These are phyloP conservation scores for Laodelphax striatellus DNA, from an alignment of 1,140 invertebrate genomes.

Conservation along the genomic window DNA sequence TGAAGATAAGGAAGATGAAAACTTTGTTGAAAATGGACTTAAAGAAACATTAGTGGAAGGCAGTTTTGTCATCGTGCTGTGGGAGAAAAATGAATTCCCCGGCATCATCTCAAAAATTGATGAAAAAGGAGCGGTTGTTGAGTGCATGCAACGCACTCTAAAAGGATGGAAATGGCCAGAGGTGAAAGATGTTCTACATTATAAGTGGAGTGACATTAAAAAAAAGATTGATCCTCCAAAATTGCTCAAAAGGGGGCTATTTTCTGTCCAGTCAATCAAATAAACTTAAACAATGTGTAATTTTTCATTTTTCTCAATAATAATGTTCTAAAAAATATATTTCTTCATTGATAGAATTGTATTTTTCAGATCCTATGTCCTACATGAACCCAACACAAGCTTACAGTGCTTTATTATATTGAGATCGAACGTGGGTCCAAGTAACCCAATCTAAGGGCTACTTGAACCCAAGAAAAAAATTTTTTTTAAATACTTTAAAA, in stretches of 20 bases:
- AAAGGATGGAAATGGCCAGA: constrained; percentile 11
- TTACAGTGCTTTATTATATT: no score
- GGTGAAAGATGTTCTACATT: constrained; percentile 9
- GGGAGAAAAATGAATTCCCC: constrained; percentile 2
- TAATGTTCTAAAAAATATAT: no score
- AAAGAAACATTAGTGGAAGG: constrained; percentile 5
- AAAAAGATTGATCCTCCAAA: constrained; percentile 7
- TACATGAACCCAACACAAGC: no score
- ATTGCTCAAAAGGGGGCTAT: not conserved
- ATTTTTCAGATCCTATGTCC: no score
- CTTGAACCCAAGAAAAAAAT: no score
- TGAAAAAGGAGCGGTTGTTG: constrained; percentile 1
- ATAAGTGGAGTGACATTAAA: constrained; percentile 9
- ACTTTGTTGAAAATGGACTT: no score
- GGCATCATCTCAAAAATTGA: not conserved
- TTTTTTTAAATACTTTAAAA: no score
- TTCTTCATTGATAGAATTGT: no score
- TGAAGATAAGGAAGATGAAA: not conserved
- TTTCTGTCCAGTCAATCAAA: not conserved
- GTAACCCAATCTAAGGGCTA: no score
- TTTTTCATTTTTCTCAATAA: no score
- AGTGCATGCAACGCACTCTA: constrained; percentile 8
- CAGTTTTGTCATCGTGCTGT: constrained; percentile 3
- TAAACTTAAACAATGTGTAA: no score
- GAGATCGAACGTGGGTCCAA: no score